Base-by-base conservation (phyloP, 2,797 vertebrate species). In the Leptodactylus fallax region DNA sequence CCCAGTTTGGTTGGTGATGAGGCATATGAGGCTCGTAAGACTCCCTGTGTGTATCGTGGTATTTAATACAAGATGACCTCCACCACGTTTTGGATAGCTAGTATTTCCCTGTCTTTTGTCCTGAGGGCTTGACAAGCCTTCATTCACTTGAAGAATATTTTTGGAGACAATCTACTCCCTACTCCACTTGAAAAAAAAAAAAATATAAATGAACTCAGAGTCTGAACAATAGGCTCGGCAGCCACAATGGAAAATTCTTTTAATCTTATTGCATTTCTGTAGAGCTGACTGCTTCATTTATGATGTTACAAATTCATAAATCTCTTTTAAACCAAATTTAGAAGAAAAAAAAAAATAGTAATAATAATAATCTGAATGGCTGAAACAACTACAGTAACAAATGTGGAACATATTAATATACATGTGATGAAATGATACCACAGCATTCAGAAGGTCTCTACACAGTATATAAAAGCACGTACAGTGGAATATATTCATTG, bases 361-460 rank as follows among this genome's bases (percentile, higher is more conserved):
- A 72, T 47, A 45, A 72, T 72, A 72, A 71, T 71, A 36, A 76
- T 76, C 23, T 21, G 45, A 58, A 9, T 72, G 17, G 53, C 16
- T 47, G 45, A 76, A 79, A 65, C 13, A 81, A 72, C 23, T 47
- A 13, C 47, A 84, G 60, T 78, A 56, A 65, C 61, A 83, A 81
- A 88, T 81, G 69, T 76, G 77, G 76, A 84, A 85, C 56, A 61
- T 58, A 85, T 85, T 80, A 71, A 74, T 85, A 81, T 85, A 79
- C 65, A 84, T 81, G 87, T 47, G 21, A 76, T 65, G 25, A 81
- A 85, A 88, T 55, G 17, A 80, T 71, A 83, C 87, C 87, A 85
- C 77, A 88, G 74, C 23, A 71, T 27, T 74, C 83, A 85, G 65
- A 63, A 74, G 49, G 72, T 25, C 65, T 88, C 56, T 74, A 81